Evolutionary conservation across 2,797 vertebrate genomes (phyloP).

Genomic region (Myiotriccus ornatus): DNA sequence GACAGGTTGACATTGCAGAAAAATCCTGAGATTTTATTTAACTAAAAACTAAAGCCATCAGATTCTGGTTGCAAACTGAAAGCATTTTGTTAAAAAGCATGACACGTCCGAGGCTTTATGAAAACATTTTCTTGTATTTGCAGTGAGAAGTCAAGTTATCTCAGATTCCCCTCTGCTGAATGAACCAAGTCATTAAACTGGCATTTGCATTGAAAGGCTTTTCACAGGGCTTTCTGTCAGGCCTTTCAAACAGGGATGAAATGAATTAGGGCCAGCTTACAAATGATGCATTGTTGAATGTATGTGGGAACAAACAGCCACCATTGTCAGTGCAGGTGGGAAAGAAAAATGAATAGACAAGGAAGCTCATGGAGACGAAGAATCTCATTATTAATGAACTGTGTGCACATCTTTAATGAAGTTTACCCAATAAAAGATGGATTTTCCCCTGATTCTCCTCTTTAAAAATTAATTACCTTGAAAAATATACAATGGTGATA

Average conservation of each 20-base stretch:
- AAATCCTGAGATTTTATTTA: constrained; percentile 23
- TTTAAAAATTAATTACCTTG: constrained; percentile 12
- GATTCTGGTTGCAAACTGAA: constrained; percentile 44
- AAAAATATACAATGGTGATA: constrained; percentile 17
- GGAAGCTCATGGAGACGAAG: constrained; percentile 51
- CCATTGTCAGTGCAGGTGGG: constrained; percentile 78
- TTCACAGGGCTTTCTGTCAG: constrained; percentile 77
- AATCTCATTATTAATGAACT: constrained; percentile 60
- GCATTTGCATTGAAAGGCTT: constrained; percentile 77
- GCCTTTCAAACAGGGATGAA: constrained; percentile 68
- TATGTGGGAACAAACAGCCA: constrained; percentile 73
- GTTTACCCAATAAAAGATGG: constrained; percentile 33
- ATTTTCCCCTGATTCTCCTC: not conserved
- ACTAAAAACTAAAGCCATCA: not conserved
- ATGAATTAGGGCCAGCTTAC: constrained; percentile 73
- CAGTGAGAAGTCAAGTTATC: constrained; percentile 67
- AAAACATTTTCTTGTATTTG: constrained; percentile 75
- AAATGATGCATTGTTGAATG: constrained; percentile 77
- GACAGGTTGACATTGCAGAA: not conserved
- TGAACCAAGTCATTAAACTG: constrained; percentile 78
- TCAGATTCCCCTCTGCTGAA: constrained; percentile 70
- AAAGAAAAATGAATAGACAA: constrained; percentile 79
- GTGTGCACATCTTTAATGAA: constrained; percentile 38
- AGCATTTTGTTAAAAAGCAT: constrained; percentile 66
- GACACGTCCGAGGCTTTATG: constrained; percentile 70